These are phyloP conservation scores for Octodon degus DNA, from an alignment of 2,113 vertebrate genomes.

Conservation along the genomic window DNA sequence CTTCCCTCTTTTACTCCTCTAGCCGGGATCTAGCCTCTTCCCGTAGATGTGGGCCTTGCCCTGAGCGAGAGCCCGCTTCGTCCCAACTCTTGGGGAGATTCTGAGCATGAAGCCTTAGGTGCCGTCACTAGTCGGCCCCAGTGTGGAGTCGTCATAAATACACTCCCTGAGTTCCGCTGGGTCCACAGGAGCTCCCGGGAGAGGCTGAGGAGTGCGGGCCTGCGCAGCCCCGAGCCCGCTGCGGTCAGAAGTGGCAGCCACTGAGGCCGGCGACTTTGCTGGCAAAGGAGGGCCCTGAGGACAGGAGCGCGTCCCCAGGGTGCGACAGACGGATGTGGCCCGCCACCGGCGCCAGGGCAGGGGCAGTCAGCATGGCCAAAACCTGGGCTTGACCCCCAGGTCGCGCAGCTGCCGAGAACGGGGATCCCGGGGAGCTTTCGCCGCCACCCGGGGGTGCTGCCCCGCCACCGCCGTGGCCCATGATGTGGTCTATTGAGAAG, in stretches of 20 bases:
- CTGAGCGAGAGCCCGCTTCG: conserved; percentile 66
- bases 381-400: conserved; percentile 93
- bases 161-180: conserved; percentile 81
- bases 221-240: not conserved
- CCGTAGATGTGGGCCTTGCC: conserved; percentile 12
- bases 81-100: conserved; percentile 61
- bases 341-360: conserved; percentile 92
- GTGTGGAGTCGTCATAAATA: conserved; percentile 79
- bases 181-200: conserved; percentile 62
- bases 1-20: not conserved
- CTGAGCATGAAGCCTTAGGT: conserved; percentile 26
- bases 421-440: conserved; percentile 86
- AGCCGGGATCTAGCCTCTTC: conserved; percentile 19
- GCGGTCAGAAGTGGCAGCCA: conserved; percentile 93
- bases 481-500: conserved; percentile 99
- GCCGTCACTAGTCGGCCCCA: conserved; percentile 39
- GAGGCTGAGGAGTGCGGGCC: conserved; percentile 67
- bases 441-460: conserved; percentile 80
- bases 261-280: conserved; percentile 93
- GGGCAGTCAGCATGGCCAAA: conserved; percentile 93
- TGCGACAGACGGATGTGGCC: conserved; percentile 91
- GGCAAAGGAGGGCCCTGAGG: conserved; percentile 89
- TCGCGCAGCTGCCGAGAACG: conserved; percentile 88
- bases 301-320: conserved; percentile 90
- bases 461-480: conserved; percentile 86